Conservation (phyloP, 1,140 invertebrate species). For the Zaprionus davidi region DNA sequence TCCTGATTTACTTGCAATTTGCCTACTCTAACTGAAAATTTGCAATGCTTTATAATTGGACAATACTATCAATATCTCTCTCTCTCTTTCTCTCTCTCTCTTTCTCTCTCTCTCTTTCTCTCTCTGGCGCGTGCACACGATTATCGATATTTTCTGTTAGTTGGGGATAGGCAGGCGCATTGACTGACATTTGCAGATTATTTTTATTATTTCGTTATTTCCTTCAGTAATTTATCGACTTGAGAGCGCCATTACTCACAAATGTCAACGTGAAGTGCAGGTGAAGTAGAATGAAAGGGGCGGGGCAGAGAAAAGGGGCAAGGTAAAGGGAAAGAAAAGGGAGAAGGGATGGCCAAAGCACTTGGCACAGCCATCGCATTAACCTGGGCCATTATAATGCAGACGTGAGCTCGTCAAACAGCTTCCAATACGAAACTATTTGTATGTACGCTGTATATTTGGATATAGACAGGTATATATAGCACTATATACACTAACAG, state of each 20-base stretch:
- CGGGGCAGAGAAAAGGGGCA: not conserved
- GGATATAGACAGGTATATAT: constrained; percentile 11
- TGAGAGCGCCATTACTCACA: constrained; percentile 67
- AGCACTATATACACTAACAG: not conserved
- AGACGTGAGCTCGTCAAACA: constrained; percentile 69
- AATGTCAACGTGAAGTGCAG: constrained; percentile 55
- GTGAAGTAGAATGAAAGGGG: not conserved
- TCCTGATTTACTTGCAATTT: not conserved
- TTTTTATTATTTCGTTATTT: constrained; percentile 3
- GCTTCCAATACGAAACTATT: constrained; percentile 27
- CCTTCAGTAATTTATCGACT: constrained; percentile 61
- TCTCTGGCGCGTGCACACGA: not conserved
- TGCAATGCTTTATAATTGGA: not conserved
- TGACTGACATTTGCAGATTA: constrained; percentile 41
- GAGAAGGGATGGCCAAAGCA: constrained; percentile 4
- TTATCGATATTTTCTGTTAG: not conserved
- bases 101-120: not conserved
- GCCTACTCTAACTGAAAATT: not conserved
- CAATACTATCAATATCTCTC: not conserved
- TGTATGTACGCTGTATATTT: constrained; percentile 3
- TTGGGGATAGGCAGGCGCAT: constrained; percentile 47
- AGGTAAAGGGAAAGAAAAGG: not conserved
- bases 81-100: not conserved
- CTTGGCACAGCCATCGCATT: constrained; percentile 48
- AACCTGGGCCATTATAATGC: constrained; percentile 59